phyloP scores from a whole-genome alignment of 2,797 vertebrate genomes.

The Sylvilagus floridanus region DNA sequence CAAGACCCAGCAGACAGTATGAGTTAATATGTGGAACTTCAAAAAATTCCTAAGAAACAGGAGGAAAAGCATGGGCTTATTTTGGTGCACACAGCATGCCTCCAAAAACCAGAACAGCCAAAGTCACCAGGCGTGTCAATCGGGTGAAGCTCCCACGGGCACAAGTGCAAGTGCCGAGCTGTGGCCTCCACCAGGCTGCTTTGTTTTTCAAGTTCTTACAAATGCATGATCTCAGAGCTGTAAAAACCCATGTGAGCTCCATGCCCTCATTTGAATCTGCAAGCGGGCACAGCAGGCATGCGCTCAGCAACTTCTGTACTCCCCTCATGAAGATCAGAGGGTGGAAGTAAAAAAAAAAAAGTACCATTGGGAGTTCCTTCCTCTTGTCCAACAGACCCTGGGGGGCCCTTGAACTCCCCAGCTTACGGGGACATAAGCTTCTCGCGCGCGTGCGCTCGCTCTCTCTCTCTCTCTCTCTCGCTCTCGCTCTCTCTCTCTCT shows the following conservation, averaged over 20 bases:
- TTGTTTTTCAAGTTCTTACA: slow-evolving; percentile 27
- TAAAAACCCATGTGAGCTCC: neutral
- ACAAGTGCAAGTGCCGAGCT: fast-evolving
- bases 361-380: neutral
- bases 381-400: neutral
- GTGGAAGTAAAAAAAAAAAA: too few species aligned
- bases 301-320: neutral
- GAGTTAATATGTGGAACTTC: too few species aligned
- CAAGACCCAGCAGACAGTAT: too few species aligned
- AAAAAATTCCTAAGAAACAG: too few species aligned
- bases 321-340: neutral
- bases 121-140: fast-evolving
- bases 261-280: neutral
- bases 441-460: too few species aligned
- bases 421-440: too few species aligned
- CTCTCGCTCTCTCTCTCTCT: neutral
- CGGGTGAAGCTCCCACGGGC: neutral
- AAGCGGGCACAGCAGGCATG: neutral
- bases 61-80: too few species aligned
- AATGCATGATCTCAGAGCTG: neutral
- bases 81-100: neutral
- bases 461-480: too few species aligned
- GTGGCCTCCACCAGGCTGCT: neutral
- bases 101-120: neutral
- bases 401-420: neutral